Percentiles rank a stretch among this genome's conserved stretches.
Evolutionary conservation across 2,888 invertebrate species (phyloP).

Genomic region (Agelastica alni): DNA sequence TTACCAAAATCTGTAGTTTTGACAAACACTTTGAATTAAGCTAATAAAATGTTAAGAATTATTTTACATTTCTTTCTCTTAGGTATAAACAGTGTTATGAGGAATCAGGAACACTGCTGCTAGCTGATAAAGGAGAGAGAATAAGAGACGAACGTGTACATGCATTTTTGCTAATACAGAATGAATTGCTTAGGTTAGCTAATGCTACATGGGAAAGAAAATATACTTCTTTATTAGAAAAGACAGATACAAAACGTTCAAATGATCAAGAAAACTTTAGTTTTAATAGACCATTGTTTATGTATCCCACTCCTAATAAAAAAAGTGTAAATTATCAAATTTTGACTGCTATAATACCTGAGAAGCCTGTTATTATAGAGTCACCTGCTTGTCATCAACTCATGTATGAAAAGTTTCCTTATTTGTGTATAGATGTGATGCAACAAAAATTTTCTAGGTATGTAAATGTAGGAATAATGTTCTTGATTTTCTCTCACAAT

Average conservation of each 20-base stretch:
- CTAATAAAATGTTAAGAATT: too few species aligned
- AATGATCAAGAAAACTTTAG: slow-evolving; percentile 48
- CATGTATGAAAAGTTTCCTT: slow-evolving; percentile 81
- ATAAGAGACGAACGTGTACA: slow-evolving; percentile 90
- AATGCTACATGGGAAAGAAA: slow-evolving; percentile 86
- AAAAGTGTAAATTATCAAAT: slow-evolving; percentile 48
- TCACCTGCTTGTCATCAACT: slow-evolving; percentile 85
- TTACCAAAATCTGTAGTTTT: too few species aligned
- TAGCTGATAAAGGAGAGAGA: slow-evolving; percentile 72
- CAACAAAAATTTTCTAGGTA: slow-evolving; percentile 66
- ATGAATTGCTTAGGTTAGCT: slow-evolving; percentile 90
- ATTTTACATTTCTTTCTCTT: too few species aligned
- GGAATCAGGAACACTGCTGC: slow-evolving; percentile 82
- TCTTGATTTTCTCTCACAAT: neutral
- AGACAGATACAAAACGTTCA: slow-evolving; percentile 49
- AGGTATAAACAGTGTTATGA: slow-evolving; percentile 89
- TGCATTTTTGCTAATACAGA: slow-evolving; percentile 88
- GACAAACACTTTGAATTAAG: too few species aligned
- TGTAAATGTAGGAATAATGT: neutral
- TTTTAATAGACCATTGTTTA: slow-evolving; percentile 44
- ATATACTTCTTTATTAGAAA: slow-evolving; percentile 71
- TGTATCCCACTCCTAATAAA: slow-evolving; percentile 58
- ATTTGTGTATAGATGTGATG: slow-evolving; percentile 78
- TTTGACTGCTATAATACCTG: slow-evolving; percentile 59
- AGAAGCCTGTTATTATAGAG: slow-evolving; percentile 72